phyloP scores from a whole-genome alignment of 2,888 invertebrate species.

The Drepana falcataria region DNA sequence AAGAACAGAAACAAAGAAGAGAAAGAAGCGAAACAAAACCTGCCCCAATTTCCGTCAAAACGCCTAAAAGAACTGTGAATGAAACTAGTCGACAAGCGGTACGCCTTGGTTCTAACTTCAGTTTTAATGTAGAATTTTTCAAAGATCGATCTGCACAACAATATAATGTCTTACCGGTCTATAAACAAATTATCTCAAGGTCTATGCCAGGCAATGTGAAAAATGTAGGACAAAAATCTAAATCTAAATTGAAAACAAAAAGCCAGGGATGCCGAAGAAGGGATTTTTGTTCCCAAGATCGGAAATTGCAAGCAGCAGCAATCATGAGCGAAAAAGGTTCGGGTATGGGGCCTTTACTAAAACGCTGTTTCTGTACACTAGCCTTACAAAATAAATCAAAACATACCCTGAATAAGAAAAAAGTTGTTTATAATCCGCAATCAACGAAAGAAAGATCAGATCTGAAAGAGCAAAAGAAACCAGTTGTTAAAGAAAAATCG shows the following conservation, averaged over 20 bases:
- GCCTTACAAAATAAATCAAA: neutral
- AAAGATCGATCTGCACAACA: slow-evolving; percentile 12
- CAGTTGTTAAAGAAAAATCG: neutral
- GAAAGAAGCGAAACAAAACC: neutral
- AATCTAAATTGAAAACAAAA: neutral
- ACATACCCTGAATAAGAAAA: neutral
- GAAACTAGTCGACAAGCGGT: slow-evolving; percentile 8
- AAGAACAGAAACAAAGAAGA: slow-evolving; percentile 1
- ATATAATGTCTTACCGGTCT: neutral
- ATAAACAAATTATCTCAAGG: neutral
- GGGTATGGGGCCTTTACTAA: slow-evolving; percentile 16
- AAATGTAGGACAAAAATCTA: neutral
- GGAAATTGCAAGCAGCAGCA: slow-evolving; percentile 7
- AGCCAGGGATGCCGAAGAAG: neutral
- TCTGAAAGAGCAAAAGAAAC: neutral
- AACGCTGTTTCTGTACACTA: slow-evolving; percentile 30
- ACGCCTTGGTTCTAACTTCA: slow-evolving; percentile 16
- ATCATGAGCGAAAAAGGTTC: slow-evolving; percentile 14
- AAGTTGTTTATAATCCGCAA: neutral
- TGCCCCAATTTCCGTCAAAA: neutral
- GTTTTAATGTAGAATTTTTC: slow-evolving; percentile 22
- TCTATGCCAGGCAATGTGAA: neutral
- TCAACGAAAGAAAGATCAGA: neutral
- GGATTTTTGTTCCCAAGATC: slow-evolving; percentile 1
- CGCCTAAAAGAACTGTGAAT: neutral